These are phyloP conservation scores for Cheumatopsyche charites DNA, from an alignment of 1,140 invertebrate species.

Conservation along the genomic window DNA sequence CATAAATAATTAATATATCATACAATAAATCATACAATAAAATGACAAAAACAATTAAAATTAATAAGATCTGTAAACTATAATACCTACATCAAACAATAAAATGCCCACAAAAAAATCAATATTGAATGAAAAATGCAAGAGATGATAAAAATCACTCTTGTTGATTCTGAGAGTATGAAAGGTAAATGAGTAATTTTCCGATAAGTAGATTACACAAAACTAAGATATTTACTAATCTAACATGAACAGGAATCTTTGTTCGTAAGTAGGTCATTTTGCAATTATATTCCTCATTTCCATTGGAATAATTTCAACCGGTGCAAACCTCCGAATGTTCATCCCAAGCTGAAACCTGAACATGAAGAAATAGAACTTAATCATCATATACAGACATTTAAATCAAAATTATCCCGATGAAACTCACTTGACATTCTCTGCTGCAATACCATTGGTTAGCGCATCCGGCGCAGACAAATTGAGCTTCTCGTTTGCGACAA, in stretches of 20 bases:
- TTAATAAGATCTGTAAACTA: no score
- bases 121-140: not conserved
- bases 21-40: no score
- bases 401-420: slow-evolving; percentile 3
- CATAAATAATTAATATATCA: no score
- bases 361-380: slow-evolving; percentile 41
- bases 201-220: no score
- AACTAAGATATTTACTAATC: no score
- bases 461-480: slow-evolving; percentile 86
- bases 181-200: no score
- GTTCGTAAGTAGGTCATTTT: no score
- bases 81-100: no score
- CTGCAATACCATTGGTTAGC: slow-evolving; percentile 91
- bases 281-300: no score
- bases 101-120: no score
- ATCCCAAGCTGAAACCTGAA: slow-evolving; percentile 80
- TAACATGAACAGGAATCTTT: not conserved
- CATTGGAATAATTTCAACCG: slow-evolving; percentile 60
- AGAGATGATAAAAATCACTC: not conserved
- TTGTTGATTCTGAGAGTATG: not conserved
- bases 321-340: slow-evolving; percentile 84
- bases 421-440: slow-evolving; percentile 80
- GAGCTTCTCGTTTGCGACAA: slow-evolving; percentile 75
- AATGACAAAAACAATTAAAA: no score
- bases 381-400: no score